phyloP scores from a whole-genome alignment of 2,888 invertebrate species.

The Nycteola revayana region DNA sequence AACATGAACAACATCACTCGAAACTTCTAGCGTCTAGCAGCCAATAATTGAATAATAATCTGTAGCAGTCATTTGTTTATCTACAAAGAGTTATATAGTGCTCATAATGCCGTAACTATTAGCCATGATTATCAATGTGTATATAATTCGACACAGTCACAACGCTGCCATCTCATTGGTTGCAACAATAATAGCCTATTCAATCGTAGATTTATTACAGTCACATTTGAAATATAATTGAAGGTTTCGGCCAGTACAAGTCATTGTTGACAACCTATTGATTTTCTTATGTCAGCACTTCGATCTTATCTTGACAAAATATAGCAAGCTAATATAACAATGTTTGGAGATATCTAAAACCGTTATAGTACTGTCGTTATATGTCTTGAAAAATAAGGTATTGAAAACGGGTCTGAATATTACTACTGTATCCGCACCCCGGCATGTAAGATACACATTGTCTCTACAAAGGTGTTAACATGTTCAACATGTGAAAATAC shows the following conservation, averaged over 20 bases:
- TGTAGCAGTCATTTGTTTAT: constrained; percentile 24
- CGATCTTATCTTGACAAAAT: no score
- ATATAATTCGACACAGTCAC: constrained; percentile 39
- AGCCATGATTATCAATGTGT: constrained; percentile 37
- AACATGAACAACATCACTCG: constrained; percentile 14
- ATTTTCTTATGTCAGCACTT: no score
- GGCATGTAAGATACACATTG: constrained; percentile 15
- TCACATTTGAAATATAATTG: constrained; percentile 42
- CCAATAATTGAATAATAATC: constrained; percentile 30
- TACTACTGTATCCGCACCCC: constrained; percentile 7
- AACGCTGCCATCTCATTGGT: constrained; percentile 47
- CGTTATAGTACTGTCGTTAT: no score
- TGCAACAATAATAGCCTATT: constrained; percentile 41
- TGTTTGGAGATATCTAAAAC: no score
- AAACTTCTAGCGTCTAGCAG: constrained; percentile 16
- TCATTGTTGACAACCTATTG: constrained; percentile 11
- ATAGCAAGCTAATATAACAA: no score
- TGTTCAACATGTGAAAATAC: constrained; percentile 54
- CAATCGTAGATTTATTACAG: constrained; percentile 49
- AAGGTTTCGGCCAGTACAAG: constrained; percentile 36
- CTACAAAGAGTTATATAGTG: constrained; percentile 20
- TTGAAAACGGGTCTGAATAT: no score
- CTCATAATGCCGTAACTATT: constrained; percentile 17
- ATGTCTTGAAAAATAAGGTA: no score
- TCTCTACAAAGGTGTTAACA: constrained; percentile 46